A percentile compares a stretch with the other conserved stretches of the same genome.
Evolutionary conservation across 2,113 vertebrate species (phyloP).

Genomic region (Heterocephalus glaber): DNA sequence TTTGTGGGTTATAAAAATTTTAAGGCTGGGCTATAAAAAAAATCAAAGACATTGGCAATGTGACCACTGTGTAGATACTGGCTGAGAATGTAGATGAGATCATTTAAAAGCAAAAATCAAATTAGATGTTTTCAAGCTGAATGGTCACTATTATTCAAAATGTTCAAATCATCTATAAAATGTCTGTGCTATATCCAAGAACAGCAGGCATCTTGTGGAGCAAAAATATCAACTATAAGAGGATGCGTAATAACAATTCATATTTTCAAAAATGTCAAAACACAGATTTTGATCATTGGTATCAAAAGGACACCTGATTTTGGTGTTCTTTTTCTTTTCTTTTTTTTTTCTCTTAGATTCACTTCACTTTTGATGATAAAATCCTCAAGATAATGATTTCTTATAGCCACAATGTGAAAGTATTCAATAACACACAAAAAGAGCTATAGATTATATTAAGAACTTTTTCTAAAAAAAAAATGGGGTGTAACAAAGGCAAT

Average conservation of each 20-base stretch:
- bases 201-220: conserved; percentile 49
- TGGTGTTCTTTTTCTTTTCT: neutral
- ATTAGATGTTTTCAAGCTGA: neutral
- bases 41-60: neutral
- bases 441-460: neutral
- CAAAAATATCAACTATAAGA: conserved; percentile 52
- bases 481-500: neutral
- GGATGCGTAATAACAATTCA: conserved; percentile 50
- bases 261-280: conserved; percentile 71
- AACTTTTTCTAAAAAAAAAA: neutral
- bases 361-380: conserved; percentile 59
- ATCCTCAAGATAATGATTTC: conserved; percentile 36
- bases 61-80: neutral
- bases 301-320: conserved; percentile 64
- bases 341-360: conserved; percentile 11
- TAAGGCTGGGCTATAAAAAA: neutral
- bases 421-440: neutral
- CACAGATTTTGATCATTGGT: conserved; percentile 59
- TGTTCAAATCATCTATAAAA: conserved; percentile 34
- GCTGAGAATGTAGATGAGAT: neutral
- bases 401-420: conserved; percentile 17
- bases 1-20: neutral
- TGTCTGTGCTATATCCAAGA: conserved; percentile 33
- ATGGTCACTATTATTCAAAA: conserved; percentile 32
- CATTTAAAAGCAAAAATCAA: neutral